These are phyloP conservation scores for Channa argus DNA, from an alignment of 2,113 vertebrate genomes.

Conservation along the genomic window DNA sequence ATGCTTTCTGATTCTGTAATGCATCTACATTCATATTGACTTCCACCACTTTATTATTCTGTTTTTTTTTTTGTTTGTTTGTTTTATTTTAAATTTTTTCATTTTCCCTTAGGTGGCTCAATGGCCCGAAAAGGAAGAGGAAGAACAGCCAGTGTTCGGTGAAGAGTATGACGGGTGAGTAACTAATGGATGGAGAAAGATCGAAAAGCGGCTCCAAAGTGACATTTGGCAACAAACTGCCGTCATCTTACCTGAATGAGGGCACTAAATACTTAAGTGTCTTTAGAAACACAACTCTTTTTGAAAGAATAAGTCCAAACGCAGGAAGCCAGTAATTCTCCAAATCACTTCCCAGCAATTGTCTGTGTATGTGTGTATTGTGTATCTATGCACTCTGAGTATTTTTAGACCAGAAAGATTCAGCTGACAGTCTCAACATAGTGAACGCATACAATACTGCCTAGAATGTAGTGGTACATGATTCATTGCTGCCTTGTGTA, in stretches of 20 bases:
- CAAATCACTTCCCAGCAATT: neutral
- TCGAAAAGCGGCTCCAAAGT: slow-evolving; percentile 1
- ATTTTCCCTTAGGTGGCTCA: slow-evolving; percentile 89
- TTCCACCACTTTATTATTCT: too few relatives aligned
- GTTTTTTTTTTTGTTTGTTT: too few relatives aligned
- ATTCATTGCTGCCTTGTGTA: slow-evolving; percentile 33
- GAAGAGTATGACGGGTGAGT: slow-evolving; percentile 98
- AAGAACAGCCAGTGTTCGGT: slow-evolving; percentile 99
- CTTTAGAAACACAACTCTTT: neutral
- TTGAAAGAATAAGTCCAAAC: slow-evolving; percentile 4
- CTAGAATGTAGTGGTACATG: slow-evolving; percentile 5
- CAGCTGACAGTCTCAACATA: slow-evolving; percentile 10
- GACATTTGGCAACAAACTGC: slow-evolving; percentile 9
- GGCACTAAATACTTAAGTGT: neutral
- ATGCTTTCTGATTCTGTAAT: too few relatives aligned
- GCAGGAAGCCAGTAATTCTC: neutral
- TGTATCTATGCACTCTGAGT: slow-evolving; percentile 8
- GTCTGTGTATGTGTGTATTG: neutral
- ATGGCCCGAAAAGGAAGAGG: slow-evolving; percentile 97
- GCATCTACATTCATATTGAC: too few relatives aligned
- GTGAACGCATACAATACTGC: slow-evolving; percentile 4
- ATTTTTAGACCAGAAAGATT: neutral
- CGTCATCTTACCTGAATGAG: neutral
- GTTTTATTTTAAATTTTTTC: too few relatives aligned
- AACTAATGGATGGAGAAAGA: neutral